A percentile compares a stretch with the other conserved stretches of the same genome.
These are phyloP conservation scores for Carabus problematicus DNA, from an alignment of 2,888 invertebrate species.

Conservation along the genomic window DNA sequence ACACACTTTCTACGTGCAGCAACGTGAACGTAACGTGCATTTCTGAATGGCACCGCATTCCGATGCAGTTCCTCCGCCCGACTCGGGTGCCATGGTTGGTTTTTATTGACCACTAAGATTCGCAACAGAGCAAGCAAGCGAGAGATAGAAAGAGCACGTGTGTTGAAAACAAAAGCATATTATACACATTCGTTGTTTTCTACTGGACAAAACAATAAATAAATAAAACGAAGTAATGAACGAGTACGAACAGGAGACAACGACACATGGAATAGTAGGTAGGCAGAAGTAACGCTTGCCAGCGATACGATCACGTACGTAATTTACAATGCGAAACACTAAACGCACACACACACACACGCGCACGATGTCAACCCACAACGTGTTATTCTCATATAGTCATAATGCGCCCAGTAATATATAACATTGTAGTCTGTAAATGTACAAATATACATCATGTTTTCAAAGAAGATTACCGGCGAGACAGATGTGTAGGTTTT, in stretches of 20 bases:
- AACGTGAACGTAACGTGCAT: slow-evolving; percentile 1
- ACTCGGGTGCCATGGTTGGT: slow-evolving; percentile 20
- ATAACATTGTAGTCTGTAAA: too few species aligned
- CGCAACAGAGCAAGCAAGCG: too few species aligned
- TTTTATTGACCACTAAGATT: slow-evolving; percentile 37
- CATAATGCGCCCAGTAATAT: too few species aligned
- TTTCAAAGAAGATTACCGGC: too few species aligned
- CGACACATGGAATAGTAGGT: slow-evolving; percentile 8
- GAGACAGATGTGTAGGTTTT: too few species aligned
- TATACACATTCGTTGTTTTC: slow-evolving; percentile 18
- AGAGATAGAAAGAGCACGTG: neutral
- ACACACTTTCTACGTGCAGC: too few species aligned
- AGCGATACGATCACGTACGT: slow-evolving; percentile 39
- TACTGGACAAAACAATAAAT: slow-evolving; percentile 11
- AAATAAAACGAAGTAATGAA: slow-evolving; percentile 37
- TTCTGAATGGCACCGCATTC: slow-evolving; percentile 38
- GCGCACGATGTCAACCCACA: slow-evolving; percentile 14
- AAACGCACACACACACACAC: slow-evolving; percentile 34
- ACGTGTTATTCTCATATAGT: neutral
- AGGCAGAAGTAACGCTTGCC: slow-evolving; percentile 12
- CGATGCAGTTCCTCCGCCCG: slow-evolving; percentile 2
- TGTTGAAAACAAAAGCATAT: slow-evolving; percentile 20
- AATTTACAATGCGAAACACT: slow-evolving; percentile 39
- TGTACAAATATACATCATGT: too few species aligned
- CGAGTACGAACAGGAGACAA: slow-evolving; percentile 4